Base-by-base conservation (phyloP, 2,888 invertebrate species). In the Dugesia japonica region DNA sequence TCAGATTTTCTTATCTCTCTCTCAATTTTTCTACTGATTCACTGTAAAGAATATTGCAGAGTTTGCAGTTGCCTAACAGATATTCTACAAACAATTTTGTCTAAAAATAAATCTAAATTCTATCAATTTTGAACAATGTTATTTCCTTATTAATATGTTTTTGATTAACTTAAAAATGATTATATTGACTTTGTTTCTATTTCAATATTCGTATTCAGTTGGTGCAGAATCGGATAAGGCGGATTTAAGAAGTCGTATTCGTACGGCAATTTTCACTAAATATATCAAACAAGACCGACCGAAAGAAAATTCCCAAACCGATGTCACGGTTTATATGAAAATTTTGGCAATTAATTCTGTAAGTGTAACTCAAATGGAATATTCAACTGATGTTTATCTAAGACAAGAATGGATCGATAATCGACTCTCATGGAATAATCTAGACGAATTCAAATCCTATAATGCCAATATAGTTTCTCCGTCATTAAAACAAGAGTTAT, bases 291-390 rank as follows among this genome's bases (percentile, higher is more conserved):
- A 56, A 56, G 77, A 77, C 27, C 26, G 75, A 71, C 77, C 77
- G 9, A 76, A 42, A 20, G 71, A 56, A 33, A 71, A 73, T 28
- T 15, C 15, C 0, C 42, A 26, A 26, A 78, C 78, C 28, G 28
- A 42, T 17, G 78, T 78, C 9, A 74, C 26, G 9, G 78, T 78
- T 23, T 42, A 78, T 31, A 78, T 78, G 74, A 78, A 78, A 71
- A 28, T 78, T n/a, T 42, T 78, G 17, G 71, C 73, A 17, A 78
- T 78, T 0, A 38, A 71, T 20, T 74, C 73, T 1, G 76, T 78
- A 4, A 71, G 78, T 71, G 78, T 78, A 4, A 72, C 42, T 9
- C 76, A 73, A 23, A 78, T 78, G 78, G 78, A 78, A n/a, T 78
- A 78, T 38, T 79, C 72, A 20, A 71, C 42, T 0, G 78, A 78